Percentiles rank a stretch among this genome's conserved stretches.
Conservation (phyloP, 2,113 vertebrate species). For the Petrocephalus zakoni region DNA sequence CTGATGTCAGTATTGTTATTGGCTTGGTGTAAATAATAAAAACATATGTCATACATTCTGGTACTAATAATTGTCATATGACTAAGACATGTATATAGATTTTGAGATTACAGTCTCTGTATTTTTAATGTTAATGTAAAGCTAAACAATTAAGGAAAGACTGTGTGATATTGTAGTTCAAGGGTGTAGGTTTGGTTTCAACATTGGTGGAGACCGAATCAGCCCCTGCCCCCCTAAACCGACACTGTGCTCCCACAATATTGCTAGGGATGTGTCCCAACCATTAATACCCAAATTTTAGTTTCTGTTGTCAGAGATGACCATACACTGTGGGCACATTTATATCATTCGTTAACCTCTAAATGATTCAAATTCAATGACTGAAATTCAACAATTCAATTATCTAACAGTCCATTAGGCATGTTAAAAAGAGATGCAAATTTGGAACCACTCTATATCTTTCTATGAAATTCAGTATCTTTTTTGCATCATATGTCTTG, state of each 20-base stretch:
- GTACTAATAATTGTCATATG: neutral
- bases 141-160: neutral
- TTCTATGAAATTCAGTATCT: neutral
- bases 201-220: neutral
- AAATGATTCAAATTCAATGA: neutral
- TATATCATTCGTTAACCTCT: neutral
- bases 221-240: neutral
- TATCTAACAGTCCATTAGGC: neutral
- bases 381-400: too few species aligned
- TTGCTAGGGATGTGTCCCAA: neutral
- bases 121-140: neutral
- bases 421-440: neutral
- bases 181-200: neutral
- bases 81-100: neutral
- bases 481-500: neutral
- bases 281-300: neutral
- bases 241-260: neutral
- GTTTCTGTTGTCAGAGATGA: neutral
- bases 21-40: neutral
- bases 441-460: neutral
- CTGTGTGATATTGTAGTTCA: neutral
- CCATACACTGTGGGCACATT: neutral
- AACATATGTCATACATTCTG: neutral
- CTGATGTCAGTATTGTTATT: slow-evolving; percentile 3
- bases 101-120: neutral